Evolutionary conservation across 2,888 invertebrate species (phyloP).

Genomic region (Rhingia campestris): DNA sequence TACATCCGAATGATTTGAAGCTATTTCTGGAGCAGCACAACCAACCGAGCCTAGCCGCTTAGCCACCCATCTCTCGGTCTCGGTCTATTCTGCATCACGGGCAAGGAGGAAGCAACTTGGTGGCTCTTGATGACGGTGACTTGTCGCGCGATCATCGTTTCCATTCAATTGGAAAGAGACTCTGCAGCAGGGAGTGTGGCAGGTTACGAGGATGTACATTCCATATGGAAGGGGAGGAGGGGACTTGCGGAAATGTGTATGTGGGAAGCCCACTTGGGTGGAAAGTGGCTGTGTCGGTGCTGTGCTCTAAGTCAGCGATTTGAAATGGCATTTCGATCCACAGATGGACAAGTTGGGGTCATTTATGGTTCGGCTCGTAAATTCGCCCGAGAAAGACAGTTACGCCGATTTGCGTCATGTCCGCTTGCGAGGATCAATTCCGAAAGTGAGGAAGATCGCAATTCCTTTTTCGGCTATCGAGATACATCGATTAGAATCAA

Average conservation of each 20-base stretch:
- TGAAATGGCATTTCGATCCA: conserved; percentile 34
- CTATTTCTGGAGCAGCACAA: conserved; percentile 64
- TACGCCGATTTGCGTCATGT: conserved; percentile 18
- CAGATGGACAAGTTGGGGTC: conserved; percentile 69
- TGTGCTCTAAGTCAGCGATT: conserved; percentile 6
- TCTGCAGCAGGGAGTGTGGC: conserved; percentile 38
- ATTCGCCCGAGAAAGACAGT: conserved; percentile 35
- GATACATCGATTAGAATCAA: conserved; percentile 62
- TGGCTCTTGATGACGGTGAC: conserved; percentile 51
- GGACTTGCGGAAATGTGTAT: not conserved
- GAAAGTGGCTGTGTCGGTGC: not conserved
- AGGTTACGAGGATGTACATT: conserved; percentile 20
- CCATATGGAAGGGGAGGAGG: not conserved
- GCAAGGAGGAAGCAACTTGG: conserved; percentile 48
- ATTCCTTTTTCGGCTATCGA: conserved; percentile 55
- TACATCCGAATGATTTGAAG: conserved; percentile 74
- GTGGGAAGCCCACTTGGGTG: conserved; percentile 47
- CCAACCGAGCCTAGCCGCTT: conserved; percentile 26
- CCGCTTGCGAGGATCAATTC: conserved; percentile 15
- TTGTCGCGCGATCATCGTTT: conserved; percentile 64
- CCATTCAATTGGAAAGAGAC: conserved; percentile 58
- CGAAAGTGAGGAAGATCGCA: conserved; percentile 57
- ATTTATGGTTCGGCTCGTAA: conserved; percentile 70
- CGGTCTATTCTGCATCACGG: conserved; percentile 1
- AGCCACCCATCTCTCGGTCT: not conserved